Conservation (phyloP, 2,113 vertebrate species). For the Merops nubicus region DNA sequence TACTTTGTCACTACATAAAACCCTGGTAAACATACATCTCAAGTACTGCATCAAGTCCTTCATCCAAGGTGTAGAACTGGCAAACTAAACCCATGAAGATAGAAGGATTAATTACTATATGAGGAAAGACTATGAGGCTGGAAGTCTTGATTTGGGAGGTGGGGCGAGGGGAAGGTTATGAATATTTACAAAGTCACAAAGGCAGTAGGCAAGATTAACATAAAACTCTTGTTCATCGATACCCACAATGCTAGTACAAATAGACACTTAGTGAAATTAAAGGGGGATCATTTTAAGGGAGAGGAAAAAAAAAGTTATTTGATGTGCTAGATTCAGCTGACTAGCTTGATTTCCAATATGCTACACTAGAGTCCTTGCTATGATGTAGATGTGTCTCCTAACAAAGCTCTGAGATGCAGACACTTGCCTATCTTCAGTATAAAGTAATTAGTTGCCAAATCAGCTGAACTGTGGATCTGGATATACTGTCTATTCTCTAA, state of each 20-base stretch:
- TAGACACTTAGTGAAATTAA: neutral
- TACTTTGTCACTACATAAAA: neutral
- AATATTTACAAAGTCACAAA: neutral
- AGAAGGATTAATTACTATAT: neutral
- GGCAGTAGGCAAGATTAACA: neutral
- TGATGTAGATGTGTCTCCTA: neutral
- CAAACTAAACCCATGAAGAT: neutral
- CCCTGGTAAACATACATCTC: neutral
- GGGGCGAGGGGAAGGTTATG: neutral
- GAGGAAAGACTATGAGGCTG: neutral
- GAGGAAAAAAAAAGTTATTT: neutral
- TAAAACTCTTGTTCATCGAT: neutral
- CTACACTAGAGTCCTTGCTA: neutral
- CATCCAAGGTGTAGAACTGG: neutral
- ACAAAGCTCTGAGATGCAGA: neutral
- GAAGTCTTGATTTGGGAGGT: neutral
- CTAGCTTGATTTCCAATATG: neutral
- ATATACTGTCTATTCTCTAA: neutral
- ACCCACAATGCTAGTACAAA: neutral
- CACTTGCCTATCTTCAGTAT: neutral
- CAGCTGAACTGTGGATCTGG: neutral
- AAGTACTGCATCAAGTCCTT: neutral
- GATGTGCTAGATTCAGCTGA: neutral
- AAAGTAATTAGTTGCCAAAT: neutral
- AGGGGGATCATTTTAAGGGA: neutral